Base-by-base conservation (phyloP, 2,113 vertebrate species). In the Onychostoma macrolepis region DNA sequence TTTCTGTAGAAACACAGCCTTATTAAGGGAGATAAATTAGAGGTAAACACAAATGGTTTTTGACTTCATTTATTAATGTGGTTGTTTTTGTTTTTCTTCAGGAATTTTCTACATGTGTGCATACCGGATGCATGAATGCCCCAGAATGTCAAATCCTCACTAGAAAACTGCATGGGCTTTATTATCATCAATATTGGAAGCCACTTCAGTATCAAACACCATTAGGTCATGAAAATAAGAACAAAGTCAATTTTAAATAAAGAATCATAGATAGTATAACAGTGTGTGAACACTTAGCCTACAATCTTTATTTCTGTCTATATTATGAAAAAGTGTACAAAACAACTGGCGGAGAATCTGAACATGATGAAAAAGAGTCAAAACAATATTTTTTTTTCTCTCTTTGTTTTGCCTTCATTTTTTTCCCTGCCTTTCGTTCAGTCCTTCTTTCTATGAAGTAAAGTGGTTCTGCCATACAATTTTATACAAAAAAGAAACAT, bases 91-190 rank as follows among this genome's bases (percentile, higher is more conserved):
- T 24, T 50, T 84, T 83, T 72, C 81, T 88, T 2, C 65, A 95
- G 94, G 94, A 87, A 90, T 95, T 33, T 94, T 95, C 92, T 95
- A 93, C 90, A 90, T 94, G 90, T 95, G 93, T 89, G 94, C 94
- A 88, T 94, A 94, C 61, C 89, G 94, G 87, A 95, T 94, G 94
- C 92, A 94, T 24, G 91, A 94, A 88, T 94, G 93, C 88, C 93
- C 93, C 80, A 90, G 93, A 90, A 92, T 65, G 69, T 33, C 89
- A 24, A 91, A 86, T 88, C 83, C 93, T 69, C 92, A 92, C 77
- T 94, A 94, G 88, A 88, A 86, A 82, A 89, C 41, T 13, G n/a
- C n/a, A n/a, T n/a, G 21, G 36, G 19, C n/a, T 71, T 75, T 69
- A 69, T 69, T 36, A 50, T 30, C 43, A 33, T 19, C 41, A 30